phyloP scores from a whole-genome alignment of 64 coral and sea anemone genomes.

The Montipora sp. region DNA sequence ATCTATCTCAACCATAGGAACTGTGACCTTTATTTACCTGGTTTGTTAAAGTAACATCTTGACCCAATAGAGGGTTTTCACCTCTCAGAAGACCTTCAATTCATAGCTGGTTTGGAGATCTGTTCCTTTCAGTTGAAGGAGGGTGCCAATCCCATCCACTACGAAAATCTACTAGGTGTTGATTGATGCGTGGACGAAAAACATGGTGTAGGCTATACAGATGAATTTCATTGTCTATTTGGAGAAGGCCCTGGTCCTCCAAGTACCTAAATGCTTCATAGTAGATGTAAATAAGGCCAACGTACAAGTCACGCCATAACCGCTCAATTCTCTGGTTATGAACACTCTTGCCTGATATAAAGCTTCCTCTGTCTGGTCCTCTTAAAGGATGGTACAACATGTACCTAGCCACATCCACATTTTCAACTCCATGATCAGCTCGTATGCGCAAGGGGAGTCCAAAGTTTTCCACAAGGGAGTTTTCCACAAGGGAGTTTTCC shows the following conservation, averaged over 20 bases:
- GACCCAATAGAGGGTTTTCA: neutral
- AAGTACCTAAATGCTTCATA: neutral
- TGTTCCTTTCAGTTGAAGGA: neutral
- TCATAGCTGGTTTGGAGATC: neutral
- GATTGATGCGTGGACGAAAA: conserved; percentile 3
- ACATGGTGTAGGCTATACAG: neutral
- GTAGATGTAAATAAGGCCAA: neutral
- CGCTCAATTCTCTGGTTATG: too few species aligned
- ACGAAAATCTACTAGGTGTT: neutral
- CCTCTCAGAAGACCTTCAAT: neutral
- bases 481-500: too few species aligned
- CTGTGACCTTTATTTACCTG: neutral
- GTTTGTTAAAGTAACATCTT: neutral
- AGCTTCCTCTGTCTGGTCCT: neutral
- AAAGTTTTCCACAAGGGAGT: neutral
- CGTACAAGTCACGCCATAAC: conserved; percentile 12
- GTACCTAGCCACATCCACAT: neutral
- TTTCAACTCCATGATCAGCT: neutral
- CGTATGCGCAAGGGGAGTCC: neutral
- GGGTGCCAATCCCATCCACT: neutral
- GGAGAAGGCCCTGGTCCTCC: conserved; percentile 4
- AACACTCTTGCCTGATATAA: neutral
- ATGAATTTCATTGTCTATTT: conserved; percentile 11
- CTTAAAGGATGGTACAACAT: neutral
- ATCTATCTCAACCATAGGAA: conserved; percentile 6